These are phyloP conservation scores for Tortricodes alternella DNA, from an alignment of 2,888 invertebrate species.

Conservation along the genomic window DNA sequence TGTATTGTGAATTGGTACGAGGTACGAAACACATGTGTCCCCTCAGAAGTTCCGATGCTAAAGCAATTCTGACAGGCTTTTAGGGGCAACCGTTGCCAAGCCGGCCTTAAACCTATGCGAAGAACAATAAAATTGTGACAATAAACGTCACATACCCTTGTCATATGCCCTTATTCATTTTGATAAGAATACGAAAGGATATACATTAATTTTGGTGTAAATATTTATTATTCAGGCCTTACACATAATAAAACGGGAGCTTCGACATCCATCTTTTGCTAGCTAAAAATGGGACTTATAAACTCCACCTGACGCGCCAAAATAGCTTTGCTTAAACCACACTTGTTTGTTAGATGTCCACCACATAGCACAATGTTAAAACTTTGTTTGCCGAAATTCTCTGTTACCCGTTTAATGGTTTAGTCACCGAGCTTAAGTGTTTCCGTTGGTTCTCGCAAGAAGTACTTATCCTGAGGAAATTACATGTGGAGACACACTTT, in stretches of 20 bases:
- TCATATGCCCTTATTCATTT: constrained; percentile 16
- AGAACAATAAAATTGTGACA: constrained; percentile 30
- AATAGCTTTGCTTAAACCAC: not conserved
- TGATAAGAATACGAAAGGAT: not conserved
- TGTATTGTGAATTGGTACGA: constrained; percentile 22
- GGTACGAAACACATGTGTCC: constrained; percentile 28
- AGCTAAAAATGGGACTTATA: too few species aligned
- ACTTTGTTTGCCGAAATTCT: not conserved
- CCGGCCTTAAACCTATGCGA: constrained; percentile 16
- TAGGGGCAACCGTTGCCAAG: constrained; percentile 41
- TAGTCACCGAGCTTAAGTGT: not conserved
- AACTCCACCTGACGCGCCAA: too few species aligned
- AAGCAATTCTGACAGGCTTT: constrained; percentile 51
- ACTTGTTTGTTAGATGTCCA: not conserved
- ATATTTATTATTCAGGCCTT: too few species aligned
- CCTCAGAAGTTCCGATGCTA: constrained; percentile 37
- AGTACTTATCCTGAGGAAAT: not conserved
- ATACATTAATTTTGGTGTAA: not conserved
- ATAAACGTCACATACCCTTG: constrained; percentile 26
- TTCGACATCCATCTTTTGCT: too few species aligned
- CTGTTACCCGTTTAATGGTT: not conserved
- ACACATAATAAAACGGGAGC: too few species aligned
- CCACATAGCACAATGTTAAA: not conserved
- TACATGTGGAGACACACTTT: not conserved
- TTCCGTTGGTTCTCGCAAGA: not conserved